Conservation (phyloP, 2,113 vertebrate genomes). For the Oenanthe oenanthe region DNA sequence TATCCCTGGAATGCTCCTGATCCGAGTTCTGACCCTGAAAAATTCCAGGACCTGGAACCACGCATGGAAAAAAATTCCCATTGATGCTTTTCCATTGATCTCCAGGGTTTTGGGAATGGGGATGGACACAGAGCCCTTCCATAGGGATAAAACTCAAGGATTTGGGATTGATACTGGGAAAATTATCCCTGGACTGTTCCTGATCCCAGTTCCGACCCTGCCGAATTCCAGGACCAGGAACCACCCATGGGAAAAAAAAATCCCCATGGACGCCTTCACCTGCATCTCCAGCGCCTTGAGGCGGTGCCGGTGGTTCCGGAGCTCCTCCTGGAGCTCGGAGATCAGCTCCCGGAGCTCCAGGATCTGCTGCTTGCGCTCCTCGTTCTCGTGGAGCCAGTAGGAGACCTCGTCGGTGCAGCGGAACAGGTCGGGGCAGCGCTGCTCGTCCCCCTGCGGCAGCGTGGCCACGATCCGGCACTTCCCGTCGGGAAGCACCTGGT, state of each 20-base stretch:
- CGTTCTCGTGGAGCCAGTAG: neutral
- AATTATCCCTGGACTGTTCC: neutral
- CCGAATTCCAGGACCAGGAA: neutral
- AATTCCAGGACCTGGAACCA: neutral
- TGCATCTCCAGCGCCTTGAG: neutral
- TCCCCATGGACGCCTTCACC: fast-evolving
- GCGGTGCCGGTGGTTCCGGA: neutral
- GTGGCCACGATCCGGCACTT: neutral
- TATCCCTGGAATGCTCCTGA: neutral
- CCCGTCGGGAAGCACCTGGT: neutral
- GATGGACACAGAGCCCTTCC: too few species aligned
- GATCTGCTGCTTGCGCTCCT: neutral
- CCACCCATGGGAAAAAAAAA: neutral
- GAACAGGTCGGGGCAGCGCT: neutral
- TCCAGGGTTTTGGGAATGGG: neutral
- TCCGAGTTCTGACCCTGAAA: too few species aligned
- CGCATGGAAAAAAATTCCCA: neutral
- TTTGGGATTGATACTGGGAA: neutral
- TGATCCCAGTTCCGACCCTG: too few species aligned
- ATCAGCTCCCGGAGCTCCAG: neutral
- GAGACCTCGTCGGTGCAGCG: neutral
- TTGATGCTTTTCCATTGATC: too few species aligned
- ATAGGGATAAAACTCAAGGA: neutral
- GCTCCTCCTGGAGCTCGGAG: neutral
- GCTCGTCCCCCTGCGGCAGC: neutral